Evolutionary conservation across 2,888 invertebrate species (phyloP), one percentile per base, ranked within the genome.

Genomic region (Drosophila melanosoma): DNA sequence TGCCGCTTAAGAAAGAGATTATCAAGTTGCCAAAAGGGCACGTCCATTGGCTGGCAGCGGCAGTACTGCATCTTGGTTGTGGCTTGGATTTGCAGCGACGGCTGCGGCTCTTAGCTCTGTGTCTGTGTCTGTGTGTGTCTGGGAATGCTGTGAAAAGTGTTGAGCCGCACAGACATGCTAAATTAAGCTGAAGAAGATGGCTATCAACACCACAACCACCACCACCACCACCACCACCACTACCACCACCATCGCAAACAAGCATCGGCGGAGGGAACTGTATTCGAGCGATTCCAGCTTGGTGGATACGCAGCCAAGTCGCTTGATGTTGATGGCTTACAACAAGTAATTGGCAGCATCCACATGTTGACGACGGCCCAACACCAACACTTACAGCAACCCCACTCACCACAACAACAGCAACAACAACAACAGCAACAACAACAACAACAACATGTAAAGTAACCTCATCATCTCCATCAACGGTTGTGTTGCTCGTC

Each of bases 1-100:
- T 88, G 86, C 81, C 81, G 87, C 85, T 87, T 87, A 87, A 87
- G 85, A 89, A 87, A 87, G 87, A 87, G 87, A 87, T 87, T 87
- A 87, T 87, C 89, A 86, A 86, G 81, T 89, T 87, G 89, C 89
- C 87, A 86, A 89, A 89, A 88, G 89, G 85, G 89, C 89, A 86
- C 89, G 85, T 86, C 87, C 89, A 69, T 74, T 62, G 29, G 61
- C 56, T 29, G 26, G 29, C 29, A 26, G 56, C 35, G 11, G 48
- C 68, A 52, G 60, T 67, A 75, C 62, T 59, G 40, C 45, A 40
- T 10, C 60, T 52, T n/a, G 1, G 62, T 20, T 26, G 26, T 2
- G 7, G 7, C 15, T 23, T 23, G 45, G 45, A 45, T 23, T 8
- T 45, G 45, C 45, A 15, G 45, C 23, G 1, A 8, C 15, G 45